Evolutionary conservation across 2,113 vertebrate species (phyloP), one percentile per base, ranked within the genome.

Genomic region (Penelope pileata): DNA sequence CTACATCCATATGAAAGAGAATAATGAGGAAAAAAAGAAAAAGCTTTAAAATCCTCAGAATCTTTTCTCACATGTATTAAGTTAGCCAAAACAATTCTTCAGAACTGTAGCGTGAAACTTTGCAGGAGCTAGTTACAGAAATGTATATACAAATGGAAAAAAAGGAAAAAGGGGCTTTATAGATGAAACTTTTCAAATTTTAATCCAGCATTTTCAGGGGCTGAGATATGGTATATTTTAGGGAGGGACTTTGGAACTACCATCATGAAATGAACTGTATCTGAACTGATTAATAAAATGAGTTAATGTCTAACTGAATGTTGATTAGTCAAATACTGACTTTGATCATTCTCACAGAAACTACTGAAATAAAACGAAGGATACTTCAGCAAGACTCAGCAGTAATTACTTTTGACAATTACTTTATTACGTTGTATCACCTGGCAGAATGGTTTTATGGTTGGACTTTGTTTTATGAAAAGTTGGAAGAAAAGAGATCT

Each of bases 221-320:
- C 26, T 54, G 45, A 59, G 42, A 59, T 83, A 70, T 3, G 16
- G 36, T 42, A 56, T 8, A 60, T 17, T 75, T 84, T 29, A 85
- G 16, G 36, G 45, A 48, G 10, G 27, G 50, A 91, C 75, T 90
- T 93, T 62, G 12, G 84, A 91, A 83, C 30, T 47, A 38, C 16
- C 14, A 45, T 59, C 62, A 62, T 77, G 14, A 93, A 90, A 95
- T 80, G 8, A 53, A 19, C 32, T 80, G 56, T 69, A 83, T 54
- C 62, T 50, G 82, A 90, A 69, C 7, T 66, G 29, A 86, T 74
- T 70, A 87, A 81, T 80, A 92, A 85, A 82, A 81, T 12, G 17
- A 3, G 45, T 87, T 95, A 96, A 94, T 91, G 63, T 29, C 50
- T 92, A 91, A 93, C 75, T 15, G 59, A 94, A 80, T 3, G 32